Evolutionary conservation across 92 coral and sea anemone genomes (phyloP).

Genomic region (Palythoa caribaeorum): DNA sequence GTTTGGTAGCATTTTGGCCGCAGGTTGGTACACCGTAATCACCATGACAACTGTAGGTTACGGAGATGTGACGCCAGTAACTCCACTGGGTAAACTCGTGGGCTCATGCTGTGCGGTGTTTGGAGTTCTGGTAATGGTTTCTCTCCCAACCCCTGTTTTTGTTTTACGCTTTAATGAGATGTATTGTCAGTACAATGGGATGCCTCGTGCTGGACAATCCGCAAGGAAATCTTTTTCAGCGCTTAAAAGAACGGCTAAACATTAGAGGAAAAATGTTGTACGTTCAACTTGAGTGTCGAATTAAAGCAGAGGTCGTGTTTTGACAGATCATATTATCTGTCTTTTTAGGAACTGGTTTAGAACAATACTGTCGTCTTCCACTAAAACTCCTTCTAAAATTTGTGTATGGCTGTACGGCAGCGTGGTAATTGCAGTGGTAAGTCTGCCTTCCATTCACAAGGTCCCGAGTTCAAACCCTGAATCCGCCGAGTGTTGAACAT

Average conservation of each 20-base stretch:
- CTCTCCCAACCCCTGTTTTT: conserved; percentile 94
- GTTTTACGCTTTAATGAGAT: conserved; percentile 88
- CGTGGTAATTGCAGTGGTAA: no score
- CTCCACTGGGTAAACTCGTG: conserved; percentile 82
- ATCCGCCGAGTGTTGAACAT: no score
- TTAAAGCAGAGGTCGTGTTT: no score
- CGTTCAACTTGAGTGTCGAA: no score
- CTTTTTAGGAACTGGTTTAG: no score
- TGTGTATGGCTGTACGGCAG: no score
- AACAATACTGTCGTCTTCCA: no score
- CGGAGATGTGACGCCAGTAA: conserved; percentile 84
- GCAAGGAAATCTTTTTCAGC: not conserved
- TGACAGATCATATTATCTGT: no score
- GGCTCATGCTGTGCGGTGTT: conserved; percentile 90
- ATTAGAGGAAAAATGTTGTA: no score
- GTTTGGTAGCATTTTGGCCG: conserved; percentile 86
- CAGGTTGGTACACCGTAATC: conserved; percentile 93
- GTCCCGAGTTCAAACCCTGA: no score
- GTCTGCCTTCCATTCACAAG: no score
- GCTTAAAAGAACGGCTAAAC: not conserved
- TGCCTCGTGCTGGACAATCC: not conserved
- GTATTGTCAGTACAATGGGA: conserved; percentile 64
- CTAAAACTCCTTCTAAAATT: no score
- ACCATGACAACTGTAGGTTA: conserved; percentile 99
- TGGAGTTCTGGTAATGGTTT: conserved; percentile 90